These are phyloP conservation scores for Aselliscus stoliczkanus DNA, from an alignment of 2,797 vertebrate species.

Conservation along the genomic window DNA sequence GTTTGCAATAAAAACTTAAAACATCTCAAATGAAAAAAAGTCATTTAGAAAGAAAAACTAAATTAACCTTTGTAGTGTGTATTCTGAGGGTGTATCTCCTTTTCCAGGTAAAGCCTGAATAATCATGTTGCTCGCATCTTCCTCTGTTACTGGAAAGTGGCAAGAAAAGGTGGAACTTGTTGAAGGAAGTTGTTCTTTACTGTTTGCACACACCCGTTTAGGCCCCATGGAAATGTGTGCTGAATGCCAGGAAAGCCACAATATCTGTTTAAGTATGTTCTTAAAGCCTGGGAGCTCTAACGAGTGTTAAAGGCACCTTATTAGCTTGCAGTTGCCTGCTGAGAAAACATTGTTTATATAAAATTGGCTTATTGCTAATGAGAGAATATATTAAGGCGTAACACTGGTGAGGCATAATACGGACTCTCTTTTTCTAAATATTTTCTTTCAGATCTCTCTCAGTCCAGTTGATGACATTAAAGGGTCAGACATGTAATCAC, in stretches of 20 bases:
- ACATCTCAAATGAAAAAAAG: not conserved
- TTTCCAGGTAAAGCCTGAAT: not conserved
- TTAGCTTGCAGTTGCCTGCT: conserved; percentile 34
- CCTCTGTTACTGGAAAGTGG: not conserved
- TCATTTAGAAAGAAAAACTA: not conserved
- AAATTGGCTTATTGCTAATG: conserved; percentile 10
- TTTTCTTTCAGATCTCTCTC: conserved; percentile 38
- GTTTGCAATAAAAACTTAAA: not conserved
- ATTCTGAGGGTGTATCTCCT: not conserved
- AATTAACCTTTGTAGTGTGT: not conserved
- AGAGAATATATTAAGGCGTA: conserved; percentile 35
- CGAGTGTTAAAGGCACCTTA: not conserved
- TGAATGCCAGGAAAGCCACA: not conserved
- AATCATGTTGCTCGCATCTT: not conserved
- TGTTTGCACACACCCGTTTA: accelerated
- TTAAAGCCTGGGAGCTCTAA: not conserved
- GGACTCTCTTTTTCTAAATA: not conserved
- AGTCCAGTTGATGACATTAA: conserved; percentile 24
- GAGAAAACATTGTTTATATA: conserved; percentile 39
- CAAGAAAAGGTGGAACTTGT: not conserved
- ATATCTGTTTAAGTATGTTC: not conserved
- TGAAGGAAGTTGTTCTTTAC: not conserved
- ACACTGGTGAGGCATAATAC: not conserved
- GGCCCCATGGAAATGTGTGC: not conserved
- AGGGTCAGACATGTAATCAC: conserved; percentile 42